Evolutionary conservation across 2,888 invertebrate species (phyloP), one percentile per base, ranked within the genome.

Genomic region (Morpho deidamia): DNA sequence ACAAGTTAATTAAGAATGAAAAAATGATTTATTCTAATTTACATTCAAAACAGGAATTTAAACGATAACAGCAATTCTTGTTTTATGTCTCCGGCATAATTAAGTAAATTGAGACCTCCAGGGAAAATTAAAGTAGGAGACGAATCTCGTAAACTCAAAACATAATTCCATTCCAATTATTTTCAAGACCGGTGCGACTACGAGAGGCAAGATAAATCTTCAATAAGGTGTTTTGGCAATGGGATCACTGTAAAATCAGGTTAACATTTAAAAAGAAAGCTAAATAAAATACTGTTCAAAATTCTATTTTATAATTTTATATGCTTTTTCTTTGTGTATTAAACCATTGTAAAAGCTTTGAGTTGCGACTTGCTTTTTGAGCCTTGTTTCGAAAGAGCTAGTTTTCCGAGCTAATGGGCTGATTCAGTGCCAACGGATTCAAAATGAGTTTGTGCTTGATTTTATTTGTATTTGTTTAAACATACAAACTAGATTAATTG

Each of bases 131-230:
- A 45, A 54, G 49, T 40, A 35, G 51, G 48, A 45, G 48, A 58
- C 53, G 71, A 69, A 68, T 51, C 48, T 67, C 66, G 63, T 66
- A 69, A 76, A 75, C 69, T 67, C 63, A 67, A 64, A 64, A 71
- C 68, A 66, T 70, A 71, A 71, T 64, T 68, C 66, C 71, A 71
- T 77, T 79, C 74, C 77, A 83, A 83, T 83, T 81, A 80, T 77
- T 74, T 71, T 76, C 60, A 70, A 76, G 74, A 73, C n/a, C 44
- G 51, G 66, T 63, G 64, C 67, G 61, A 64, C 67, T 73, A 67
- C 60, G 60, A 55, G 69, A 66, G 59, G 65, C 68, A 49, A 47
- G 50, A 48, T 51, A 54, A 53, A 48, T 53, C 34, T 55, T 48
- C 37, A 34, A 55, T 38, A 45, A 40, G 44, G 23, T 34, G 23